Percentiles rank a stretch among this genome's conserved stretches.
Conservation (phyloP, 2,888 invertebrate genomes). For the Microctonus aethiopoides region DNA sequence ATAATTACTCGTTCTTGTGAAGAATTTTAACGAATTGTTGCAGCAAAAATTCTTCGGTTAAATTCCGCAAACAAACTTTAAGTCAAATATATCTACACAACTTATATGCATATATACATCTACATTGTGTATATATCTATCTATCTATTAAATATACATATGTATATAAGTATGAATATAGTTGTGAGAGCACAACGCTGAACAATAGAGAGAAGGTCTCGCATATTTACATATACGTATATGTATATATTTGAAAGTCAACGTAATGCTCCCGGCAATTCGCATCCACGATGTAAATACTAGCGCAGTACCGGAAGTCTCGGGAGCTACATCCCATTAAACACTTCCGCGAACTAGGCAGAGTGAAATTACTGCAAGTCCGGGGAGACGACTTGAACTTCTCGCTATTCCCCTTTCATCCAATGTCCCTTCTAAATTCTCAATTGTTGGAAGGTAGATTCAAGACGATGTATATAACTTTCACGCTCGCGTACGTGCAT, state of each 20-base stretch:
- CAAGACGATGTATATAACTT: neutral
- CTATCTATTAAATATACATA: too few relatives aligned
- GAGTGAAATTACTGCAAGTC: conserved; percentile 40
- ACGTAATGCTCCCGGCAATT: conserved; percentile 20
- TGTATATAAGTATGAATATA: neutral
- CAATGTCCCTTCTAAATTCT: neutral
- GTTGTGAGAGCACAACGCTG: neutral
- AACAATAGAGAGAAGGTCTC: neutral
- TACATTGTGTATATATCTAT: too few relatives aligned
- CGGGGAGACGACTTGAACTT: conserved; percentile 36
- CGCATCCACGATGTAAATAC: conserved; percentile 23
- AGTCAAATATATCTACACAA: neutral
- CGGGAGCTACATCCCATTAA: conserved; percentile 41
- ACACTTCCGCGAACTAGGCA: conserved; percentile 36
- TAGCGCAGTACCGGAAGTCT: conserved; percentile 34
- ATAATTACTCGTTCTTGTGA: too few relatives aligned
- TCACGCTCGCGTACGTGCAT: neutral
- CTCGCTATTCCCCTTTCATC: neutral
- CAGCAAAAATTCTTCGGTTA: neutral
- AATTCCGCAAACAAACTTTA: neutral
- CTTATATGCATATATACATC: too few relatives aligned
- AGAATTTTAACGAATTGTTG: too few relatives aligned
- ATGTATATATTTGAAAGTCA: neutral
- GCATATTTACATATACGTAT: neutral
- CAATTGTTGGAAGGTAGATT: neutral